These are phyloP conservation scores for Ommatoiulus sabulosus DNA, from an alignment of 2,888 invertebrate species.

Conservation along the genomic window DNA sequence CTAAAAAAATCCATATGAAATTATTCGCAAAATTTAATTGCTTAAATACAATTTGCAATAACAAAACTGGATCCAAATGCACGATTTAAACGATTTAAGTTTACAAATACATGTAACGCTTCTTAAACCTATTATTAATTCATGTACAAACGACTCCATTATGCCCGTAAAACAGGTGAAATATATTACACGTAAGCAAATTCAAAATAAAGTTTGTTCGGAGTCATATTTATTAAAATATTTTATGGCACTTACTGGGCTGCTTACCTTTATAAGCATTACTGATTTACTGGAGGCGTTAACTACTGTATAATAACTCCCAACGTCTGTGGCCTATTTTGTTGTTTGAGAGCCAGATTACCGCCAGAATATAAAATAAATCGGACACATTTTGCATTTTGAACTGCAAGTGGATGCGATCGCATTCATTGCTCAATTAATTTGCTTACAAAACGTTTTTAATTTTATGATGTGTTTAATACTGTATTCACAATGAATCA, in stretches of 20 bases:
- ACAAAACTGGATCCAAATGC: background rate
- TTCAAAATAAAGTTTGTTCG: background rate
- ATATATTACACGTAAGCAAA: background rate
- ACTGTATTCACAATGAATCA: too few species aligned
- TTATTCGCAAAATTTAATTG: background rate
- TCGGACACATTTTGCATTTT: too few species aligned
- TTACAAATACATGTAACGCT: background rate
- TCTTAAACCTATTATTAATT: background rate
- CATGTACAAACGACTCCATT: background rate
- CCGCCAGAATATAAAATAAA: too few species aligned
- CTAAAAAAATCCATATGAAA: background rate
- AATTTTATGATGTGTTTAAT: too few species aligned
- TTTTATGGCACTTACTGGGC: constrained; percentile 3
- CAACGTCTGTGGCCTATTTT: too few species aligned
- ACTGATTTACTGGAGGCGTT: too few species aligned
- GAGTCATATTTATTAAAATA: background rate
- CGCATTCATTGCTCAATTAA: too few species aligned
- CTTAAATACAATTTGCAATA: background rate
- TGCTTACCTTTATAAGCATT: background rate
- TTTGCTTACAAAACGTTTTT: too few species aligned
- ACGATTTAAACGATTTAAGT: background rate
- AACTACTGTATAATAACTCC: too few species aligned
- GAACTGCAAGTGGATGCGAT: too few species aligned
- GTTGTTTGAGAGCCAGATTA: too few species aligned
- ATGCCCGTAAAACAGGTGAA: background rate